Evolutionary conservation across 2,113 vertebrate species (phyloP).

Genomic region (Pomatostomus ruficeps): DNA sequence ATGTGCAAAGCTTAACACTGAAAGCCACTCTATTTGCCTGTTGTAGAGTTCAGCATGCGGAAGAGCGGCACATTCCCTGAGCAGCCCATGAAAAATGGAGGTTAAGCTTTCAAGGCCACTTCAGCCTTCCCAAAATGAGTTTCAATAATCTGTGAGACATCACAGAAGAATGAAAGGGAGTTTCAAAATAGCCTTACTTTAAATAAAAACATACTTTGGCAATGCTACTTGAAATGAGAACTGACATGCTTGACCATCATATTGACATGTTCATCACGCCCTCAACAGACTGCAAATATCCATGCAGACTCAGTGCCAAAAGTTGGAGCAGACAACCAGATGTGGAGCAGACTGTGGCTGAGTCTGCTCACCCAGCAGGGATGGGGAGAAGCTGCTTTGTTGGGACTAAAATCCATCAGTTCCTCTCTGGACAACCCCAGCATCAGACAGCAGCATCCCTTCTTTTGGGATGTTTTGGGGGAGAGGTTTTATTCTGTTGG

Average conservation of each 20-base stretch:
- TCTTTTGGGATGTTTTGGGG: neutral
- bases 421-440: neutral
- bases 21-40: neutral
- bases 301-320: neutral
- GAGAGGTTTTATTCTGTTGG: neutral
- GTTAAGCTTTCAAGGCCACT: neutral
- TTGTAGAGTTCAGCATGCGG: neutral
- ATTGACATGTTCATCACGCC: conserved; percentile 36
- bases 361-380: neutral
- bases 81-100: neutral
- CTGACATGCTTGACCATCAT: neutral
- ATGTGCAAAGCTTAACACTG: fast-evolving
- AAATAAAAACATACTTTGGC: conserved; percentile 48
- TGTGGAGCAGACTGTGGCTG: neutral
- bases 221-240: neutral
- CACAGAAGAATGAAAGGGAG: neutral
- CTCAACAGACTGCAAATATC: neutral
- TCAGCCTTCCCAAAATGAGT: neutral
- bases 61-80: neutral
- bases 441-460: neutral
- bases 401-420: neutral
- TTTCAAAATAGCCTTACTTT: conserved; percentile 32
- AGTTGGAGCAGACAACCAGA: neutral
- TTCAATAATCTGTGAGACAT: conserved; percentile 19
- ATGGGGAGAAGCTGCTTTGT: neutral